Evolutionary conservation across 2,113 vertebrate species (phyloP).

Genomic region (Ailuropoda melanoleuca): DNA sequence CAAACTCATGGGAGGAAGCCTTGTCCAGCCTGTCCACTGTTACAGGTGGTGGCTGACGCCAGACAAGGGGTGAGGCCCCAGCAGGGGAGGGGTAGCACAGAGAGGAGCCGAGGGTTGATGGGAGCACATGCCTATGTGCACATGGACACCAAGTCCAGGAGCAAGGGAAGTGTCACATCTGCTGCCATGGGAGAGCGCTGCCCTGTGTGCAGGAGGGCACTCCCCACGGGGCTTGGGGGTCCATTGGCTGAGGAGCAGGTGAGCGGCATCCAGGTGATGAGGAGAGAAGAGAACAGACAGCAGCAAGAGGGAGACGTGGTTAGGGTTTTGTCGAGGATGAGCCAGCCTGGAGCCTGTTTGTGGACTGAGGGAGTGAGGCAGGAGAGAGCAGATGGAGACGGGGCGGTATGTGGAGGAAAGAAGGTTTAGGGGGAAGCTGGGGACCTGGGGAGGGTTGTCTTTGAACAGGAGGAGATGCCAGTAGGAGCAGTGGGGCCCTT

Average conservation of each 20-base stretch:
- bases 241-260: not conserved
- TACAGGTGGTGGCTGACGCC: not conserved
- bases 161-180: not conserved
- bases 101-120: not conserved
- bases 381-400: not conserved
- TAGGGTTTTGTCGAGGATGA: not conserved
- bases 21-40: not conserved
- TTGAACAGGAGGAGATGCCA: not conserved
- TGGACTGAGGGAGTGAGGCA: not conserved
- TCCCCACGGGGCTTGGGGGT: too few species aligned
- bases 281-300: not conserved
- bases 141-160: not conserved
- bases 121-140: not conserved
- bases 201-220: not conserved
- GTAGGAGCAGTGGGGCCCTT: not conserved
- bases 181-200: rapidly evolving
- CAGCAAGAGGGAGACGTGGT: rapidly evolving
- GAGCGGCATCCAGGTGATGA: not conserved
- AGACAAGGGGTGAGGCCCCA: not conserved
- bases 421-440: not conserved
- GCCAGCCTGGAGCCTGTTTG: not conserved
- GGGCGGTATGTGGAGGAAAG: not conserved
- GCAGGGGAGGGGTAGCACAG: not conserved
- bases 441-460: not conserved
- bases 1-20: not conserved